Base-by-base conservation (phyloP, 2,888 invertebrate genomes). In the Petrolisthes manimaculis region DNA sequence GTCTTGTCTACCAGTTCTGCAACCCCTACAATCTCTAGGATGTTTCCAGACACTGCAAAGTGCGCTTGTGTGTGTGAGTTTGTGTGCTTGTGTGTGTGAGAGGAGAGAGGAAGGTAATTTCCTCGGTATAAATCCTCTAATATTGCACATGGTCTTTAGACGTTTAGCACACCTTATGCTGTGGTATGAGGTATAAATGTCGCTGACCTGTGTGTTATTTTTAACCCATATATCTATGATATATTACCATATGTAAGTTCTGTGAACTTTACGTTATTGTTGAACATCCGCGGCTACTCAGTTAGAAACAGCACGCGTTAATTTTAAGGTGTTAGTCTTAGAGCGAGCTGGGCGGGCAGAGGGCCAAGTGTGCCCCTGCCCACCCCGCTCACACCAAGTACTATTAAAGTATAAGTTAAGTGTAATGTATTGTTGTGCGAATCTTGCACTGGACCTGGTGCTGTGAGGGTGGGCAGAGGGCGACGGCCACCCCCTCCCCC, bases 1-100 rank as follows among this genome's bases (percentile, higher is more conserved):
- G 99, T 93, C 95, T 99, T 92, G 99, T 99, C 91, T 99, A 99
- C 94, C 99, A 99, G 94, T 99, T 99, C 94, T 99, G 98, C 93
- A 97, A 97, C 93, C 97, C 98, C 24, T 98, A 98, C 94, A 96
- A 95, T 93, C 95, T 97, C 93, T 97, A 95, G 95, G 93, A 80
- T 86, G 84, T 85, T 83, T 82, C 79, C 71, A 82, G 83, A 82
- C 21, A 8, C 61, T 69, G n/a, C 51, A 37, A 8, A 55, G 54
- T 82, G 74, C 67, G 87, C 77, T 71, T 71, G 75, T 86, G 81
- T 79, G 77, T 84, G 71, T 67, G 61, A 67, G 67, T n/a, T 5
- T 75, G 54, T 82, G 74, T 75, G 87, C 77, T 71, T 71, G 75
- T 86, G 81, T 79, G 77, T 84, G 71, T 67, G 61, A 67, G 67